Evolutionary conservation across 2,888 invertebrate species (phyloP).

Genomic region (Heliothis peltigera): DNA sequence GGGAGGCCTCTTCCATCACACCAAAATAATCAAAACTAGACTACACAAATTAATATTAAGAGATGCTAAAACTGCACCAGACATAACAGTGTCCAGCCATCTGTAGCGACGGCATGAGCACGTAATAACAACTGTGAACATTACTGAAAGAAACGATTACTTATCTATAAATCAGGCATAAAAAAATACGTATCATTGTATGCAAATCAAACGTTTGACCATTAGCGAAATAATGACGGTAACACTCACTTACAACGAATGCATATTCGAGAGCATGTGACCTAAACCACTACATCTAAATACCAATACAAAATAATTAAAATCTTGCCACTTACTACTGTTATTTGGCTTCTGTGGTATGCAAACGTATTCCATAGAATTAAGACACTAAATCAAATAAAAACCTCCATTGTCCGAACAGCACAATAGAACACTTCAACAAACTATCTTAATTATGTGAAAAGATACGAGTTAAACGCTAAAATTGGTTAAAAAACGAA

Average conservation of each 20-base stretch:
- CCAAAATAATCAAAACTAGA: conserved; percentile 54
- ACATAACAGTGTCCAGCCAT: conserved; percentile 49
- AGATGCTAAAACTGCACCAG: conserved; percentile 37
- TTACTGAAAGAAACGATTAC: conserved; percentile 65
- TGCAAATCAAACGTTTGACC: conserved; percentile 83
- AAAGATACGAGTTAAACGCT: conserved; percentile 54
- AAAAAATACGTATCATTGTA: conserved; percentile 79
- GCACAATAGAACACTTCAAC: conserved; percentile 51
- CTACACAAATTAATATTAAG: conserved; percentile 38
- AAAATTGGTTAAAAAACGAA: conserved; percentile 67
- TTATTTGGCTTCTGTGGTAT: conserved; percentile 75
- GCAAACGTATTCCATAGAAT: conserved; percentile 83
- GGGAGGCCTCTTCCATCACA: conserved; percentile 75
- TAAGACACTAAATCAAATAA: conserved; percentile 71
- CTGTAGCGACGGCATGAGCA: conserved; percentile 61
- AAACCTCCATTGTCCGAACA: conserved; percentile 72
- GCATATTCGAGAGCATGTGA: conserved; percentile 73
- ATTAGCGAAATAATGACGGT: conserved; percentile 79
- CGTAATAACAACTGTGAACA: conserved; percentile 60
- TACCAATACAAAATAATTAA: conserved; percentile 68
- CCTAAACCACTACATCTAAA: conserved; percentile 70
- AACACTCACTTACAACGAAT: conserved; percentile 72
- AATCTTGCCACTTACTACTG: conserved; percentile 79
- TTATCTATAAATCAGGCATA: conserved; percentile 74
- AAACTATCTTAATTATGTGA: conserved; percentile 57